phyloP scores from a whole-genome alignment of 2,797 vertebrate species.

The Acropternis orthonyx region DNA sequence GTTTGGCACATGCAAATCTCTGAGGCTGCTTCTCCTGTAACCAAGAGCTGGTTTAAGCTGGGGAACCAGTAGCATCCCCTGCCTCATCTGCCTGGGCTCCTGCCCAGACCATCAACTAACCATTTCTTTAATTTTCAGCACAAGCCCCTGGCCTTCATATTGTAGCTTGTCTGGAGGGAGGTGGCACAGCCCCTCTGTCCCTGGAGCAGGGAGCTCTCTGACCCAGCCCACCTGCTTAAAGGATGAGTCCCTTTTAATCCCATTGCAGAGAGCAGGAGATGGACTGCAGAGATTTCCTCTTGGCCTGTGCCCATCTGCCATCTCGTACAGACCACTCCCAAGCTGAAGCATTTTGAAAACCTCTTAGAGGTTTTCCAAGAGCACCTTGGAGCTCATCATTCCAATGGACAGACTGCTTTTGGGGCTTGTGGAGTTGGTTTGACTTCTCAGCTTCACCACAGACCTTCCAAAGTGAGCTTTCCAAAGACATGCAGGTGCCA shows the following conservation, averaged over 20 bases:
- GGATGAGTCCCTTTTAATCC: neutral
- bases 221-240: neutral
- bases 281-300: neutral
- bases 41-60: neutral
- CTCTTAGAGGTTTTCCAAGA: neutral
- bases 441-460: neutral
- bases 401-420: accelerated
- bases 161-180: neutral
- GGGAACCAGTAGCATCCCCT: neutral
- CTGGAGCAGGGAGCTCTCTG: neutral
- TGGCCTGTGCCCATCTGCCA: neutral
- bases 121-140: neutral
- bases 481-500: neutral
- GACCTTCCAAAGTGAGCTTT: neutral
- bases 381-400: neutral
- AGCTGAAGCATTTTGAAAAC: neutral
- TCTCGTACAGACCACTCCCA: neutral
- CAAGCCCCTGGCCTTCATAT: neutral
- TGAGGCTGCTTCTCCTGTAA: neutral
- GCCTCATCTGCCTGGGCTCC: neutral
- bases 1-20: neutral
- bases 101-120: neutral
- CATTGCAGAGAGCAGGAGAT: neutral
- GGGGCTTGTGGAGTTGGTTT: neutral
- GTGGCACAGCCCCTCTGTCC: neutral